Conservation (phyloP, 1,140 invertebrate genomes). For the Hylaeus volcanicus region DNA sequence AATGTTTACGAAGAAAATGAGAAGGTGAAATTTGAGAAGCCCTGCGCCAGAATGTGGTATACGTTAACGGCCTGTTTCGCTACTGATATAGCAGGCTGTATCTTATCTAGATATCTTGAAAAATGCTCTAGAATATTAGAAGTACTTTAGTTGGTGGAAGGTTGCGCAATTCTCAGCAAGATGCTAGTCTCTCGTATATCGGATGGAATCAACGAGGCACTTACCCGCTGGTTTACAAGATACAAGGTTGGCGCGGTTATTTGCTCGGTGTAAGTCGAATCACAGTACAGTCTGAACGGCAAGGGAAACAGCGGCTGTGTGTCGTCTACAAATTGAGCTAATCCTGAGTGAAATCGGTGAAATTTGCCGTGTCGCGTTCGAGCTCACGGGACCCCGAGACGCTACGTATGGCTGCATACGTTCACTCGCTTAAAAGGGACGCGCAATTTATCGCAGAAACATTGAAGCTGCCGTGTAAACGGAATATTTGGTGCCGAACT, state of each 20-base stretch:
- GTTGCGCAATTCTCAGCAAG: background rate
- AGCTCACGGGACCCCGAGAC: background rate
- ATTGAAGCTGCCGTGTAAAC: background rate
- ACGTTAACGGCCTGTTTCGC: constrained; percentile 28
- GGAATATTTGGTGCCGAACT: background rate
- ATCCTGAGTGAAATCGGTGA: constrained; percentile 15
- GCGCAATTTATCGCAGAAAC: background rate
- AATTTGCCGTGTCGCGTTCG: constrained; percentile 9
- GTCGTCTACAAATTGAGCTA: constrained; percentile 24
- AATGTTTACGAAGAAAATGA: too few species aligned
- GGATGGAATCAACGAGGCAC: constrained; percentile 32
- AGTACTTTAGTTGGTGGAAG: constrained; percentile 11
- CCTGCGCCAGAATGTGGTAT: background rate
- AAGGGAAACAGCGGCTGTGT: background rate
- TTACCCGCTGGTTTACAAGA: constrained; percentile 23
- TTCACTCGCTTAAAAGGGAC: background rate
- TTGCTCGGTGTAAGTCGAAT: constrained; percentile 43
- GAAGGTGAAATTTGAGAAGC: background rate
- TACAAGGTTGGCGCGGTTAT: constrained; percentile 23
- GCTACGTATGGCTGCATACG: background rate
- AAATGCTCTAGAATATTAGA: constrained; percentile 45
- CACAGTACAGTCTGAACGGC: background rate
- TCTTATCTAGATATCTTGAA: constrained; percentile 60
- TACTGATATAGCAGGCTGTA: constrained; percentile 41
- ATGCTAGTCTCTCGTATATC: background rate